A percentile compares a stretch with the other conserved stretches of the same genome.
Conservation (phyloP, 2,888 invertebrate genomes). For the Phaedon cochleariae region DNA sequence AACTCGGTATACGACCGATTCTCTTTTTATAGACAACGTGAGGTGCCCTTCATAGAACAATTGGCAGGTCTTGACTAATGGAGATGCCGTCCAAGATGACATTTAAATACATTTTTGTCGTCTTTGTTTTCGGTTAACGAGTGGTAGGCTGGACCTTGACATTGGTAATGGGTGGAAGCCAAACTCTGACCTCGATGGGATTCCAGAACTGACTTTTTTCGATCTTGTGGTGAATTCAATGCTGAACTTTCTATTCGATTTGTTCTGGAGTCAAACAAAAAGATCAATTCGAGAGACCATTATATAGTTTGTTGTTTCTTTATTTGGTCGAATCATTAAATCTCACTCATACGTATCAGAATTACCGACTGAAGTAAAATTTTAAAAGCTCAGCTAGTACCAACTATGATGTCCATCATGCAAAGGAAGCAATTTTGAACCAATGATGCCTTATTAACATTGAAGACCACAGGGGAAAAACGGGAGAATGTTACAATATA, state of each 20-base stretch:
- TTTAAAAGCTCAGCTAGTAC: no score
- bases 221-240: not conserved
- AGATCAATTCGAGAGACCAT: no score
- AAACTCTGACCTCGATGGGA: not conserved
- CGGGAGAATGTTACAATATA: no score
- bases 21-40: conserved; percentile 34
- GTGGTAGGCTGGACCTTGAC: conserved; percentile 26
- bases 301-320: no score
- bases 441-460: no score
- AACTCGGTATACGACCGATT: conserved; percentile 19
- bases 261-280: not conserved
- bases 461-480: no score
- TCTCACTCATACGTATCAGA: no score
- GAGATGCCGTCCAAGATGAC: conserved; percentile 22
- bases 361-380: no score
- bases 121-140: conserved; percentile 14
- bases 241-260: not conserved
- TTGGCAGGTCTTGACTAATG: conserved; percentile 24
- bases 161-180: conserved; percentile 18
- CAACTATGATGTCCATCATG: no score
- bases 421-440: no score
- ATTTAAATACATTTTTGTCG: conserved; percentile 30
- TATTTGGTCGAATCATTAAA: no score
- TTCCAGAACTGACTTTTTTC: not conserved
- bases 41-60: conserved; percentile 25